Percentiles rank a stretch among this genome's conserved stretches.
These are phyloP conservation scores for Cheilosia soror DNA, from an alignment of 2,888 invertebrate genomes.

Conservation along the genomic window DNA sequence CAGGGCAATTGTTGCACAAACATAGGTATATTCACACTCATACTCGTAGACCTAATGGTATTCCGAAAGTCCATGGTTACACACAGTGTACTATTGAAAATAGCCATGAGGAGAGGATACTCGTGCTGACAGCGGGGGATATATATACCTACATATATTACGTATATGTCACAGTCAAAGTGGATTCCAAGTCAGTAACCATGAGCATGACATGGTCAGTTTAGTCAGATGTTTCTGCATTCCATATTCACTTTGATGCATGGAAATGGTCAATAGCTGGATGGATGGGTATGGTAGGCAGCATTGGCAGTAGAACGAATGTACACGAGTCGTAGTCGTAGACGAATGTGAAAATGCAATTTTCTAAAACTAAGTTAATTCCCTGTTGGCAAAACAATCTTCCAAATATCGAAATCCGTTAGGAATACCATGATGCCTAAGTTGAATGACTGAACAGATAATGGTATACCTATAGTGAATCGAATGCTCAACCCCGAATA, in stretches of 20 bases:
- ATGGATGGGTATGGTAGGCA: constrained; percentile 18
- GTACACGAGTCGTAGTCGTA: not conserved
- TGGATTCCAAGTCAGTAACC: constrained; percentile 40
- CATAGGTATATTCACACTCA: not conserved
- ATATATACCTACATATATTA: not conserved
- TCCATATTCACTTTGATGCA: constrained; percentile 14
- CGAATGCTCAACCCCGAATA: not conserved
- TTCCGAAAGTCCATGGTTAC: not conserved
- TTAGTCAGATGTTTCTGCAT: constrained; percentile 5
- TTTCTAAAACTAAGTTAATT: constrained; percentile 55
- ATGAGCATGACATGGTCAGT: constrained; percentile 30
- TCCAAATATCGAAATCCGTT: constrained; percentile 39
- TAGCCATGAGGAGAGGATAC: not conserved
- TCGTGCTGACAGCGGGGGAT: not conserved
- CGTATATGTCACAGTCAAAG: constrained; percentile 8
- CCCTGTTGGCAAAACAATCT: constrained; percentile 56
- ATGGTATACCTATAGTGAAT: not conserved
- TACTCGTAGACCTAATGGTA: not conserved
- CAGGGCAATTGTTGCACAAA: constrained; percentile 25
- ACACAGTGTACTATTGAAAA: constrained; percentile 39
- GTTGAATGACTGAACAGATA: constrained; percentile 24
- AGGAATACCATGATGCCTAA: constrained; percentile 11
- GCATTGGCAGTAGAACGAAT: not conserved
- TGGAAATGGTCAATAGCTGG: constrained; percentile 21
- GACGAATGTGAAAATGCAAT: constrained; percentile 41